Conservation (phyloP, 1,140 invertebrate genomes). For the Platyscapa corneri region DNA sequence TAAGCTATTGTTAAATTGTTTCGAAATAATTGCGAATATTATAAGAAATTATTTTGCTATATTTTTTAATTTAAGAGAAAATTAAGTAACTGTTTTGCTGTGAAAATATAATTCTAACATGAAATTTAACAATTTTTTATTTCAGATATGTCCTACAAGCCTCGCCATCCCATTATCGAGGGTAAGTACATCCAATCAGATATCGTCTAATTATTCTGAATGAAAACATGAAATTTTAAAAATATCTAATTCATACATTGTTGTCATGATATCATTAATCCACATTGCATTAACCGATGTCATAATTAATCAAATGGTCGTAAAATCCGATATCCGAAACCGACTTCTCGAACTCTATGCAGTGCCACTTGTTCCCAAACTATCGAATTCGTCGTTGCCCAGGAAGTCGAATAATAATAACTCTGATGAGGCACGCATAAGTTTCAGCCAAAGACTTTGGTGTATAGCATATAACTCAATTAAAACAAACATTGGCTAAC, state of each 20-base stretch:
- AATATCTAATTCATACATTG: background rate
- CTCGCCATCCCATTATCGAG: constrained; percentile 73
- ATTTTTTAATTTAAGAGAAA: too few relatives aligned
- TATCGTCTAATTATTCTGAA: background rate
- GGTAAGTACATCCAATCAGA: constrained; percentile 67
- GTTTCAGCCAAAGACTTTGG: background rate
- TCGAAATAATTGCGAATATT: too few relatives aligned
- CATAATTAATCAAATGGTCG: constrained; percentile 28
- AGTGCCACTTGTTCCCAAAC: background rate
- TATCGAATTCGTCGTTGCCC: background rate
- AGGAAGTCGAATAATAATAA: constrained; percentile 17
- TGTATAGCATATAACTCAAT: constrained; percentile 27
- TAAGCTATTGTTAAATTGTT: too few relatives aligned
- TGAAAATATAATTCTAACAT: too few relatives aligned
- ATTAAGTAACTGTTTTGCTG: too few relatives aligned
- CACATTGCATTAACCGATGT: background rate
- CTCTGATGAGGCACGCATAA: background rate
- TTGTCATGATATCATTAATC: background rate
- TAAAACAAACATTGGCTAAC: constrained; percentile 27
- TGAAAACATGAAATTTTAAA: background rate
- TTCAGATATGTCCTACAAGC: constrained; percentile 76
- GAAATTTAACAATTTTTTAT: constrained; percentile 56
- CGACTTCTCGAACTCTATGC: background rate
- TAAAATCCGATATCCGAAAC: constrained; percentile 7
- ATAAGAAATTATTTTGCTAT: too few relatives aligned